Conservation (phyloP, 2,797 vertebrate species). For the Brachyrhaphis roseni region DNA sequence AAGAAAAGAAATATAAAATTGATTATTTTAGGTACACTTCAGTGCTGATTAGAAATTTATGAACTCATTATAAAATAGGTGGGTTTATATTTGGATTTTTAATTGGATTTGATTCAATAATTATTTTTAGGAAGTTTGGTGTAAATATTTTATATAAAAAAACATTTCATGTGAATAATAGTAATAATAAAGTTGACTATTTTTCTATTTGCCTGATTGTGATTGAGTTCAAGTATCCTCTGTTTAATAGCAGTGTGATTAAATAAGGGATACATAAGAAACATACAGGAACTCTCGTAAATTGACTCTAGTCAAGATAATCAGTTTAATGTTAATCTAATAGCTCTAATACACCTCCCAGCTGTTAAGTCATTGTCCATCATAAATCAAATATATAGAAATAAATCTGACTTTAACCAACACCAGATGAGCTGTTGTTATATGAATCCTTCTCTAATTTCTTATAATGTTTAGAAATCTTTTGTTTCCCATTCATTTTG, state of each 20-base stretch:
- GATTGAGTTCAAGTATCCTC: neutral
- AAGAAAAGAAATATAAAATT: neutral
- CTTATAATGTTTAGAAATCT: neutral
- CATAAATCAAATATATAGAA: neutral
- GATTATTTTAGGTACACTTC: neutral
- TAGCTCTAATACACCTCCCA: neutral
- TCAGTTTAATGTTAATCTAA: neutral
- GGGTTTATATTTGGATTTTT: neutral
- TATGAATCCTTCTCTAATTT: neutral
- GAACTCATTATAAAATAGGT: neutral
- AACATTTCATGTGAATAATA: neutral
- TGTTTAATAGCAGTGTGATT: neutral
- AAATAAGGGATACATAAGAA: neutral
- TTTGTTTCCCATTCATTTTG: neutral
- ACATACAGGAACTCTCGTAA: neutral
- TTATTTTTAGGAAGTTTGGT: neutral
- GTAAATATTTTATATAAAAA: neutral
- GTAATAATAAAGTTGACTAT: neutral
- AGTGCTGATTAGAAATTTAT: neutral
- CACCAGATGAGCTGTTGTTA: neutral
- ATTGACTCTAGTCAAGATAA: neutral
- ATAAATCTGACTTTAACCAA: neutral
- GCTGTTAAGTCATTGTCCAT: neutral
- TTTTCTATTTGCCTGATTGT: neutral
- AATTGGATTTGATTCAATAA: neutral